Conservation (phyloP, 2,888 invertebrate genomes). For the Geophilus truncorum region DNA sequence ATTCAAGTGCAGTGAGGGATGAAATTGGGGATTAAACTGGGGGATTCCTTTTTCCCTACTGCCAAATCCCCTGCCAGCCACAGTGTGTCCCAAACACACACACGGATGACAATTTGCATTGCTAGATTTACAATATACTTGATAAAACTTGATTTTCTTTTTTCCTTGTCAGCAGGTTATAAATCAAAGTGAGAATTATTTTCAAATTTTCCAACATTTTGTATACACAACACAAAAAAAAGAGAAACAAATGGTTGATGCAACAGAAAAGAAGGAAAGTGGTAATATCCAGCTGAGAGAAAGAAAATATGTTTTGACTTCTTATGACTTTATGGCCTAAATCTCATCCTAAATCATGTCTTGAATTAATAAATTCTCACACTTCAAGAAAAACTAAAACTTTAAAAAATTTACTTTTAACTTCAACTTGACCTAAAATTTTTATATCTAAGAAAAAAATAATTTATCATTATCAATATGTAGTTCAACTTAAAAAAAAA, state of each 20-base stretch:
- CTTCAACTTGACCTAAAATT: too few relatives aligned
- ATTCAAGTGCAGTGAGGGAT: conserved; percentile 19
- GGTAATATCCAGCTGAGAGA: conserved; percentile 11
- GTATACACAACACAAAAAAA: neutral
- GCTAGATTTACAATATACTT: conserved; percentile 19
- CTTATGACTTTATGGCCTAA: conserved; percentile 12
- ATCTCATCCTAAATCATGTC: neutral
- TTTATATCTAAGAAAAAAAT: neutral
- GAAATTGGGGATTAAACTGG: conserved; percentile 5
- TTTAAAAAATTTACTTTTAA: neutral
- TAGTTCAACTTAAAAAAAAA: too few relatives aligned
- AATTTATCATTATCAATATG: neutral
- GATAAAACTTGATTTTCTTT: neutral
- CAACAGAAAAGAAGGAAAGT: neutral
- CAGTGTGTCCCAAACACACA: neutral
- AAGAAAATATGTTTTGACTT: conserved; percentile 22
- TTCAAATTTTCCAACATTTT: conserved; percentile 17
- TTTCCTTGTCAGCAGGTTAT: neutral
- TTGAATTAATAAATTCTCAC: neutral
- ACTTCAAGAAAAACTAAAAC: neutral
- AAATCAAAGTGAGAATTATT: conserved; percentile 11
- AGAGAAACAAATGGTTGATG: neutral
- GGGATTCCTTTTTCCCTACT: conserved; percentile 9
- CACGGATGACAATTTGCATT: conserved; percentile 18
- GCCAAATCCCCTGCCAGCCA: neutral